Base-by-base conservation (phyloP, 2,888 invertebrate genomes). In the Eulithis testata region DNA sequence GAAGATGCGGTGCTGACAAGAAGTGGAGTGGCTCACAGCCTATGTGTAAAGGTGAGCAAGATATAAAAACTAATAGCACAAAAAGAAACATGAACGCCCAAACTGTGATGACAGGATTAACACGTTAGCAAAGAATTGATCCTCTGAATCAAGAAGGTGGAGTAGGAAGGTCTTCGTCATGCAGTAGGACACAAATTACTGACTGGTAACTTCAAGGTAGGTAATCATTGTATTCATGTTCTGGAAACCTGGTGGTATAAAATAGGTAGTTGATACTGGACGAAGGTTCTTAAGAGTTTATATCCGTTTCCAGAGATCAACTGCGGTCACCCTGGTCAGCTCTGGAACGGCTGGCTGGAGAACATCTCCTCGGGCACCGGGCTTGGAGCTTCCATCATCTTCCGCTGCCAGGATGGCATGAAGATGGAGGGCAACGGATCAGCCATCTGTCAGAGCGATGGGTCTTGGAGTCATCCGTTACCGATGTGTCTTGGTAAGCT, bases 341-440 rank as follows among this genome's bases (percentile, higher is more conserved):
- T 99, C 8, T 98, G 97, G 95, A 99, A 99, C 83, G 99, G 99
- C 4, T 99, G 98, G 97, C 94, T 96, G 77, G 98, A 98, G 89
- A 97, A 97, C 83, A 96, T 97, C 66, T 97, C 97, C 75, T 95
- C 95, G 43, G 98, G 98, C 36, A 98, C 98, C 4, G 98, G 97
- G 0, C 93, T 98, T 37, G 99, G 99, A 0, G 97, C 98, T 0
- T 97, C 97, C 68, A 95, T 99, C 69, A 98, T 98, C 80, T 99
- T 98, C 88, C 95, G 98, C 69, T 99, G 99, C 84, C 96, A 97
- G 80, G 97, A 98, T 67, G 97, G 97, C 70, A 98, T 98, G 97
- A 95, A 96, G 77, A 95, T 98, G 87, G 96, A 96, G 74, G 98
- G 98, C 0, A 95, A 97, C 75, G 95, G 97, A 0, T 98, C 98